Evolutionary conservation across 2,113 vertebrate species (phyloP).

Genomic region (Chaetodon auriga): DNA sequence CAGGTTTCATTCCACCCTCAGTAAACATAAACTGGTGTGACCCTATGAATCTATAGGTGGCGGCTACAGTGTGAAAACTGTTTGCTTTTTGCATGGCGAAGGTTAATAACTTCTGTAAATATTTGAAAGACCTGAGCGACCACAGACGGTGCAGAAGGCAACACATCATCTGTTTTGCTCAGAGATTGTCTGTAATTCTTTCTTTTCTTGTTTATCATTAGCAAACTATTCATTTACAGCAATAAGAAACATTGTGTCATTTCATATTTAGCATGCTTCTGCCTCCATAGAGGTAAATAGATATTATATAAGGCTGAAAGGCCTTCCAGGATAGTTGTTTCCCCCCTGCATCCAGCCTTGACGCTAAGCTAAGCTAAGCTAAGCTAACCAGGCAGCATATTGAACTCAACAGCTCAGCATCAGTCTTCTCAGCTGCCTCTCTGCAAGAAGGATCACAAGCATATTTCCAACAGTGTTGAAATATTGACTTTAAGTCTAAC

Average conservation of each 20-base stretch:
- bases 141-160: neutral
- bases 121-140: neutral
- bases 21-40: constrained; percentile 40
- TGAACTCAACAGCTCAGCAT: neutral
- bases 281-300: neutral
- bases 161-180: neutral
- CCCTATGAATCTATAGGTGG: constrained; percentile 27
- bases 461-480: neutral
- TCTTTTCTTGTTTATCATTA: too few species aligned
- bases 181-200: neutral
- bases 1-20: constrained; percentile 30
- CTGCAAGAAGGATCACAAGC: neutral
- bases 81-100: constrained; percentile 30
- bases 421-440: too few species aligned
- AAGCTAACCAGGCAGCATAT: neutral
- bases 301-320: neutral
- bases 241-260: neutral
- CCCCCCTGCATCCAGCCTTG: neutral
- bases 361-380: constrained; percentile 12
- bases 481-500: too few species aligned
- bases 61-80: neutral
- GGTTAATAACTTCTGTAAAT: constrained; percentile 36
- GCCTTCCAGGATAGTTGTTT: neutral
- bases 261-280: neutral
- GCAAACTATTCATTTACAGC: neutral